A percentile compares a stretch with the other conserved stretches of the same genome.
Evolutionary conservation across 2,888 invertebrate genomes (phyloP).

Genomic region (Serripes groenlandicus): DNA sequence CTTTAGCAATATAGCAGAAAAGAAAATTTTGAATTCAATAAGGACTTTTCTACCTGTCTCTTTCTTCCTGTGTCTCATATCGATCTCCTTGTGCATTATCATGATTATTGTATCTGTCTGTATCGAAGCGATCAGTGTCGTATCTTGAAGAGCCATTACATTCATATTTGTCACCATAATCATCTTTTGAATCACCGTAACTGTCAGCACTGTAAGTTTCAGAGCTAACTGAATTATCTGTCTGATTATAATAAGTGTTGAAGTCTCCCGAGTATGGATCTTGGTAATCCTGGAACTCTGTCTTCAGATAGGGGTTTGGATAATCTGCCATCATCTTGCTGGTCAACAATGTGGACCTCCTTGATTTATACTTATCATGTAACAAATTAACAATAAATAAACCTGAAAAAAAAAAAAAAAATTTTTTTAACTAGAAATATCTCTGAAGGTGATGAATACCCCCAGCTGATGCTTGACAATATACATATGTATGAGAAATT

Average conservation of each 20-base stretch:
- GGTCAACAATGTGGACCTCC: too few relatives aligned
- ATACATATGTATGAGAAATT: too few relatives aligned
- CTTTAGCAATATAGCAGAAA: too few relatives aligned
- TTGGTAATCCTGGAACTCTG: slow-evolving; percentile 38
- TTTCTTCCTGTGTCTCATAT: slow-evolving; percentile 24
- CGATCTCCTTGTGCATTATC: slow-evolving; percentile 44
- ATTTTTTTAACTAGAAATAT: too few relatives aligned
- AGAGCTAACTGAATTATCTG: background rate
- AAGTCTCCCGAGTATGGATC: slow-evolving; percentile 35
- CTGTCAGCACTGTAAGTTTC: slow-evolving; percentile 2
- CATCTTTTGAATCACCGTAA: slow-evolving; percentile 27
- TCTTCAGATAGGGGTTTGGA: slow-evolving; percentile 59
- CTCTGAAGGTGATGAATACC: too few relatives aligned
- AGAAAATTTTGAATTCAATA: too few relatives aligned
- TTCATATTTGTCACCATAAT: slow-evolving; percentile 25
- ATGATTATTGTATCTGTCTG: background rate
- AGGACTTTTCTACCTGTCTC: slow-evolving; percentile 23
- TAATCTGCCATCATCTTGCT: slow-evolving; percentile 39
- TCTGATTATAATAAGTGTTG: background rate
- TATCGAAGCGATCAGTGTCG: slow-evolving; percentile 15
- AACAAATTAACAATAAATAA: too few relatives aligned
- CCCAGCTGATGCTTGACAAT: too few relatives aligned
- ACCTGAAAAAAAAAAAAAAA: too few relatives aligned
- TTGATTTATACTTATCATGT: too few relatives aligned
- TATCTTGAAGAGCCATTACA: slow-evolving; percentile 8